Evolutionary conservation across 2,797 vertebrate genomes (phyloP).

Genomic region (Lutjanus campechanus): DNA sequence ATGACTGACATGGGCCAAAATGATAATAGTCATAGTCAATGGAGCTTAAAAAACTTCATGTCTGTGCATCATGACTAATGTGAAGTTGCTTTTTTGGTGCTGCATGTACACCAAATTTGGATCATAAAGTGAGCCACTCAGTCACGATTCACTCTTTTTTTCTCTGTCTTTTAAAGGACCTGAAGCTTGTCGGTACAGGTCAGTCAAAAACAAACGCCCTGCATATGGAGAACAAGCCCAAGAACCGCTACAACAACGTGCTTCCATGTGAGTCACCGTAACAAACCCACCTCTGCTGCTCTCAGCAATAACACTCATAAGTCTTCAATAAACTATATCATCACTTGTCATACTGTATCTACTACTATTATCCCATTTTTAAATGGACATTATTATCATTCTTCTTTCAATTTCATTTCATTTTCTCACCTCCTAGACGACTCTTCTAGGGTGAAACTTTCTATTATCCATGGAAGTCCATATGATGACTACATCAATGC

Average conservation of each 20-base stretch:
- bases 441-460: slow-evolving; percentile 94
- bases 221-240: slow-evolving; percentile 90
- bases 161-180: slow-evolving; percentile 83
- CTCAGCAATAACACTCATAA: slow-evolving; percentile 13
- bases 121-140: neutral
- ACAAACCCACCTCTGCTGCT: slow-evolving; percentile 30
- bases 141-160: neutral
- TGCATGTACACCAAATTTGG: neutral
- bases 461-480: slow-evolving; percentile 82
- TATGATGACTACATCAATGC: slow-evolving; percentile 96
- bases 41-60: neutral
- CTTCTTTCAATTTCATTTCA: slow-evolving; percentile 26
- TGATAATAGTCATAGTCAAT: neutral
- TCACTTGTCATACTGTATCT: slow-evolving; percentile 4
- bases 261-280: slow-evolving; percentile 91
- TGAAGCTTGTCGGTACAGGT: slow-evolving; percentile 89
- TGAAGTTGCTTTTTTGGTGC: neutral
- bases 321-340: slow-evolving; percentile 11
- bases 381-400: neutral
- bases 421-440: slow-evolving; percentile 88
- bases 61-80: neutral
- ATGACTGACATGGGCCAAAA: neutral
- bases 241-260: slow-evolving; percentile 98
- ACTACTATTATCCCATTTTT: slow-evolving; percentile 11
- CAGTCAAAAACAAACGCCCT: slow-evolving; percentile 89